Base-by-base conservation (phyloP, 2,888 invertebrate genomes). In the Parthenolecanium corni region DNA sequence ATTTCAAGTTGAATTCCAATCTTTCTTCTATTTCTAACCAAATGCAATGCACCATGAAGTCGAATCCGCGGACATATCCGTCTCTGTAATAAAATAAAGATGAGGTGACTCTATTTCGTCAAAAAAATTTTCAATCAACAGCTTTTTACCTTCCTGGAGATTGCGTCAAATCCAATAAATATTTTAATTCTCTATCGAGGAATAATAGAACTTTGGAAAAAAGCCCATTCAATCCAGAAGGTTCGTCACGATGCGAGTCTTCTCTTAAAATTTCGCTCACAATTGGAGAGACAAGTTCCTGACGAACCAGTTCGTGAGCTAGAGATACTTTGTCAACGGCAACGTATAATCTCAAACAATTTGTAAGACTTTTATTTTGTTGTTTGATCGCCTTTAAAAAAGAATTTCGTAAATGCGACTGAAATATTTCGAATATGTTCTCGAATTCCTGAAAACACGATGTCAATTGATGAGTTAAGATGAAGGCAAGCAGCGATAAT, bases 11-110 rank as follows among this genome's bases (percentile, higher is more conserved):
- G n/a, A 85, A 81, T 70, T 89, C 83, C 66, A 91, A 78, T 63
- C 86, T 82, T 73, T 82, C 83, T 70, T 90, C 89, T 42, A 89
- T 81, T 77, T 91, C 84, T 16, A 83, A 81, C 92, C 92, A 93
- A 72, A 85, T 89, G 71, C 92, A 86, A 72, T 90, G 85, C 0
- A 90, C 82, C 68, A 92, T 72, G 72, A 89, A 87, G 72, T 87
- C 83, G 70, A 83, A 88, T 0, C 83, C 84, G 65, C 78, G 76
- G 14, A 82, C 75, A 38, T 70, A 69, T 49, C 74, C 74, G 42
- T 71, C 63, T 64, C 74, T 74, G 64, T 31, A 67, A 68, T 52
- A 52, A 44, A 56, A 63, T 47, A 21, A 62, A 52, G 63, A 36
- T 56, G 16, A 23, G 56, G 44, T 11, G 42, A n/a, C n/a, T n/a